Percentiles rank a stretch among this genome's conserved stretches.
Evolutionary conservation across 30 jellyfish, hydroid and myxozoan species (phyloP).

Genomic region (Aurelia aurita complex sp. Pacific): DNA sequence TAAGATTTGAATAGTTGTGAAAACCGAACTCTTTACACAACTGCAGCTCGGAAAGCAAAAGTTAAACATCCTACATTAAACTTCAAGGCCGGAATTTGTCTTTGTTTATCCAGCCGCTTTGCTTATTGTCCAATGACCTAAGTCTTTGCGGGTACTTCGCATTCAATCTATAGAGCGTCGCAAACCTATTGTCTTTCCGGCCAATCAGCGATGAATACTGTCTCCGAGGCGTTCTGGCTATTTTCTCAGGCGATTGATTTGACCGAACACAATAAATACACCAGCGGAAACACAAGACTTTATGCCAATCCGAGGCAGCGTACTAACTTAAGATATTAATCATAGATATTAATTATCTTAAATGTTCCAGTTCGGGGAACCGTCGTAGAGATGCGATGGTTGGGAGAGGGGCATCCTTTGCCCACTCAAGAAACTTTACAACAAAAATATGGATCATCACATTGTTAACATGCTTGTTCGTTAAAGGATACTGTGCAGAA

Average conservation of each 20-base stretch:
- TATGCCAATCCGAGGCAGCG: slow-evolving; percentile 17
- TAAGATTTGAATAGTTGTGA: slow-evolving; percentile 12
- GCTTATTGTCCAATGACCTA: slow-evolving; percentile 72
- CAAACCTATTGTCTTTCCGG: slow-evolving; percentile 62
- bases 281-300: slow-evolving; percentile 45
- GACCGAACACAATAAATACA: slow-evolving; percentile 85
- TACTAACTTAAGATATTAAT: slow-evolving; percentile 25
- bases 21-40: slow-evolving; percentile 22
- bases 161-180: slow-evolving; percentile 79
- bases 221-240: slow-evolving; percentile 68
- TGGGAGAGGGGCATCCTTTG: slow-evolving; percentile 67
- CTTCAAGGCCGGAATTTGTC: slow-evolving; percentile 13
- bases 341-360: not conserved
- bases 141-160: slow-evolving; percentile 76
- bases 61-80: slow-evolving; percentile 5
- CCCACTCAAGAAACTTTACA: slow-evolving; percentile 41
- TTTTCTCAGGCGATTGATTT: slow-evolving; percentile 65
- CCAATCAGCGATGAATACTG: slow-evolving; percentile 59
- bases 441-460: not conserved
- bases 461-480: not conserved
- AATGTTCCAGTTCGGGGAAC: slow-evolving; percentile 53
- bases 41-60: slow-evolving; percentile 41
- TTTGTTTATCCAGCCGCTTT: slow-evolving; percentile 76
- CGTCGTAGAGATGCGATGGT: slow-evolving; percentile 92
- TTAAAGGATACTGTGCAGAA: slow-evolving; percentile 26